Conservation (phyloP, 2,888 invertebrate genomes). For the Apodemia duryi region DNA sequence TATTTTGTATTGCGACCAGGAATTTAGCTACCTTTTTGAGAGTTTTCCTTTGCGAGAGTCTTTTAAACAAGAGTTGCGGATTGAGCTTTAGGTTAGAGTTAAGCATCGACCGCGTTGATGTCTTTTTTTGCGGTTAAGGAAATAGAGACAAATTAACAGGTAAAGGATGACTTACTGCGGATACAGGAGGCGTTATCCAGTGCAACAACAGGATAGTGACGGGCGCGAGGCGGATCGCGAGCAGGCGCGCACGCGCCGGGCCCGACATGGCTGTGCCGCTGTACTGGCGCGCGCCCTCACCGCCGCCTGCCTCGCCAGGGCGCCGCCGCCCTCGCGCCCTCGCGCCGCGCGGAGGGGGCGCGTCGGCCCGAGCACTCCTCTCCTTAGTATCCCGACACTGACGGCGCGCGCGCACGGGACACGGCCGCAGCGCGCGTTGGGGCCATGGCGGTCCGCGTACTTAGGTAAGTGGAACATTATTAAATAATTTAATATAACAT, state of each 20-base stretch:
- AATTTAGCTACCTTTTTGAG: not conserved
- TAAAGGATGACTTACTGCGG: slow-evolving; percentile 57
- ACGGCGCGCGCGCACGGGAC: slow-evolving; percentile 78
- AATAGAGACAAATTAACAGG: slow-evolving; percentile 18
- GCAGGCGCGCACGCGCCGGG: slow-evolving; percentile 71
- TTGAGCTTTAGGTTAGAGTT: slow-evolving; percentile 13
- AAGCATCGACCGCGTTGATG: slow-evolving; percentile 41
- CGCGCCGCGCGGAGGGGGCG: slow-evolving; percentile 56
- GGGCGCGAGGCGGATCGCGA: slow-evolving; percentile 57
- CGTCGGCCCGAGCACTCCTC: slow-evolving; percentile 60
- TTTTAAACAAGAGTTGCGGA: not conserved
- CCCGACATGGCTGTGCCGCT: slow-evolving; percentile 76
- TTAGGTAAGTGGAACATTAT: slow-evolving; percentile 54
- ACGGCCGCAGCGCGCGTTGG: slow-evolving; percentile 69
- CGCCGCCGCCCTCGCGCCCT: slow-evolving; percentile 40
- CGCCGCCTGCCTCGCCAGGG: slow-evolving; percentile 37
- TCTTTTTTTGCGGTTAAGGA: slow-evolving; percentile 36
- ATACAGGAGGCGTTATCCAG: slow-evolving; percentile 46
- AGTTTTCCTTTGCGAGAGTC: not conserved
- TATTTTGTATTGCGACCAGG: not conserved
- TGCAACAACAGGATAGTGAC: slow-evolving; percentile 54
- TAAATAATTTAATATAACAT: slow-evolving; percentile 7
- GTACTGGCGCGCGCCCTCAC: slow-evolving; percentile 68
- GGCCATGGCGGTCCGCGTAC: slow-evolving; percentile 74
- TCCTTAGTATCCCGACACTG: slow-evolving; percentile 75